These are phyloP conservation scores for Gobiocypris rarus DNA, from an alignment of 2,113 vertebrate genomes.

Conservation along the genomic window DNA sequence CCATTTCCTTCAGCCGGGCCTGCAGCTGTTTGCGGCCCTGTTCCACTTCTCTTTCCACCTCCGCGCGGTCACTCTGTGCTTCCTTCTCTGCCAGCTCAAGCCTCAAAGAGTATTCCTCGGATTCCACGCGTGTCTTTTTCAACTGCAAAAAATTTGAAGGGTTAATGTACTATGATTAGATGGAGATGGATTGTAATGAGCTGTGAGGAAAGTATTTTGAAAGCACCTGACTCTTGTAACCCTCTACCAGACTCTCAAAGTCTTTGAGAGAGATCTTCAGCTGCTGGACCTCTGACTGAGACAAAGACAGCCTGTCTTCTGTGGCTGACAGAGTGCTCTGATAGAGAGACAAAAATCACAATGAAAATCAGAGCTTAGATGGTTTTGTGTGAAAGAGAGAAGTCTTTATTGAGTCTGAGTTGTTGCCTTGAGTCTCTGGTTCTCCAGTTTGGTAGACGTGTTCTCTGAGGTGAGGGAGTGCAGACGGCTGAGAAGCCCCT, in stretches of 20 bases:
- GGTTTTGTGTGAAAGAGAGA: neutral
- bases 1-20: constrained; percentile 80
- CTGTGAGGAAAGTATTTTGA: neutral
- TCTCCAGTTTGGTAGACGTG: constrained; percentile 77
- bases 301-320: constrained; percentile 80
- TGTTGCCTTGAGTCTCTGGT: constrained; percentile 82
- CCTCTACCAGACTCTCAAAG: constrained; percentile 85
- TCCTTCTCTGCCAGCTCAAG: constrained; percentile 80
- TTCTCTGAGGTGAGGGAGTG: constrained; percentile 76
- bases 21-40: constrained; percentile 79
- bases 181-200: neutral
- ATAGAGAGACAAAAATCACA: constrained; percentile 36
- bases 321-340: constrained; percentile 75
- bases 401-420: neutral
- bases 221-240: constrained; percentile 86
- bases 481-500: constrained; percentile 77
- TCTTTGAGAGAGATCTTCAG: constrained; percentile 80
- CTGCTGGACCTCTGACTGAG: constrained; percentile 81
- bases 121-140: constrained; percentile 80
- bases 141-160: neutral
- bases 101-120: constrained; percentile 78
- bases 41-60: constrained; percentile 81
- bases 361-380: neutral
- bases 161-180: neutral
- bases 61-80: constrained; percentile 72